Conservation (phyloP, 2,797 vertebrate species). For the Epinephelus malabaricus region DNA sequence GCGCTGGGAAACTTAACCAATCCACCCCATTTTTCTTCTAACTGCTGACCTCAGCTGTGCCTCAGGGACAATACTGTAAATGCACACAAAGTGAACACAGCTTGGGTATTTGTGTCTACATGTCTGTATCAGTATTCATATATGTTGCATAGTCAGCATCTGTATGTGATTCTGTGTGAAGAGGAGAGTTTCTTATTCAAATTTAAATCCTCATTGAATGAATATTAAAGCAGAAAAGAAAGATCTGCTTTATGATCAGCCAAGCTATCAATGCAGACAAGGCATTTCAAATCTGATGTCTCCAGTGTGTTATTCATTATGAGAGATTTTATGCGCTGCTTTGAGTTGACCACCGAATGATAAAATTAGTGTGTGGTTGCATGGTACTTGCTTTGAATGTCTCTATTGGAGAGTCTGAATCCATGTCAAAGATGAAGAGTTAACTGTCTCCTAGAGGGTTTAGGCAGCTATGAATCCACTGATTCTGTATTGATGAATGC, state of each 20-base stretch:
- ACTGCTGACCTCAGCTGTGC: slow-evolving; percentile 59
- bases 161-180: slow-evolving; percentile 46
- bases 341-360: slow-evolving; percentile 40
- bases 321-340: slow-evolving; percentile 28
- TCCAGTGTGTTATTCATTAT: slow-evolving; percentile 45
- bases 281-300: slow-evolving; percentile 39
- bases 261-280: slow-evolving; percentile 33
- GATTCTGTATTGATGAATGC: slow-evolving; percentile 14
- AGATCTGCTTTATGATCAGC: slow-evolving; percentile 36
- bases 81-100: slow-evolving; percentile 23
- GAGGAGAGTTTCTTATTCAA: slow-evolving; percentile 25
- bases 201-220: slow-evolving; percentile 35
- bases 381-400: slow-evolving; percentile 41
- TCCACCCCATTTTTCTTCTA: slow-evolving; percentile 24
- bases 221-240: slow-evolving; percentile 33
- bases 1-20: slow-evolving; percentile 36
- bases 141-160: slow-evolving; percentile 32
- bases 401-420: slow-evolving; percentile 23
- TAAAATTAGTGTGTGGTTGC: slow-evolving; percentile 50
- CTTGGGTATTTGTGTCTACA: slow-evolving; percentile 29
- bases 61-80: slow-evolving; percentile 20
- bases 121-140: slow-evolving; percentile 36
- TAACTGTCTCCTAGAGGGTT: slow-evolving; percentile 3
- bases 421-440: slow-evolving; percentile 23
- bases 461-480: slow-evolving; percentile 2